Conservation (phyloP, 1,140 invertebrate species). For the Eriosoma lanigerum region DNA sequence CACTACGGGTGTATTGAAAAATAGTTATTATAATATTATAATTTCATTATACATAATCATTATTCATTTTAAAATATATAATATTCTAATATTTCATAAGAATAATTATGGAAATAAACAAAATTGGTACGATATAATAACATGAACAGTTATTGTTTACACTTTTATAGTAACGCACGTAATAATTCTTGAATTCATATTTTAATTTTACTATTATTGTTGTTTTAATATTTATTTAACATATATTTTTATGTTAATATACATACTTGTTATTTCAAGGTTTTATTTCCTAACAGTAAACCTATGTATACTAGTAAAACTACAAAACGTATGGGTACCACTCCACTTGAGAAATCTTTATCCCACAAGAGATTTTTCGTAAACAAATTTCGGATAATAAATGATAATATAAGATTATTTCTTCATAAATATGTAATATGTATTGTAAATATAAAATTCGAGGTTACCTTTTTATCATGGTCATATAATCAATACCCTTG, state of each 20-base stretch:
- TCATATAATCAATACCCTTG: slow-evolving; percentile 5
- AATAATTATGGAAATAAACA: no score
- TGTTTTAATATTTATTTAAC: slow-evolving; percentile 1
- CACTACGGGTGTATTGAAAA: no score
- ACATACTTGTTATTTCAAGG: slow-evolving; percentile 8
- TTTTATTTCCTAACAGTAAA: neutral
- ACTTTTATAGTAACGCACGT: no score
- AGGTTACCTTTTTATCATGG: slow-evolving; percentile 7
- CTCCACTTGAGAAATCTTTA: neutral
- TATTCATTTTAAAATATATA: no score
- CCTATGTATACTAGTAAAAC: neutral
- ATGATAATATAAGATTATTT: neutral
- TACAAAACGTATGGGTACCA: neutral
- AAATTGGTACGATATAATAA: no score
- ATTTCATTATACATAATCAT: no score
- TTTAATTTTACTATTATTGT: no score
- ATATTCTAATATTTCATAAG: no score
- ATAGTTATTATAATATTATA: no score
- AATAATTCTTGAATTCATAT: no score
- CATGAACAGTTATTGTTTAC: no score
- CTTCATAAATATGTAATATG: neutral
- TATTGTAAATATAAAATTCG: slow-evolving; percentile 19
- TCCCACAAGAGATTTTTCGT: neutral
- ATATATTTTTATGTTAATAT: neutral
- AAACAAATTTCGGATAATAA: slow-evolving; percentile 2